Evolutionary conservation across 1,140 invertebrate species (phyloP), one percentile per base, ranked within the genome.

Genomic region (Lepidotrigona ventralis): DNA sequence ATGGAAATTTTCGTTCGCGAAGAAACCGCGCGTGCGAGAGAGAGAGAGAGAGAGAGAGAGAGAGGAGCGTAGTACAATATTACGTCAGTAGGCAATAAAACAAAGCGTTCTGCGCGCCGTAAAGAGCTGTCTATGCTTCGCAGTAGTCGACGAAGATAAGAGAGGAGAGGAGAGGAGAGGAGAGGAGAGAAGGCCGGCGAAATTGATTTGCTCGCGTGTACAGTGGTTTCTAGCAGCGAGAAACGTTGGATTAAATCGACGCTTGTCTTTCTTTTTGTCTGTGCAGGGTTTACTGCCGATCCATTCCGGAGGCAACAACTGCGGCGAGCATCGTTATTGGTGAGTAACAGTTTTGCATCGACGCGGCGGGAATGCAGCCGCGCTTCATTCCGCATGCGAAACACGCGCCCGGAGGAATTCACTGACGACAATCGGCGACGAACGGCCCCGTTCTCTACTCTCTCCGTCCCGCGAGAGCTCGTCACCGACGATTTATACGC

Each of bases 271-370:
- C 83, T 86, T 88, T 78, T 91, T 84, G 83, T 87, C 79, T 90
- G 85, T 79, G 74, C 86, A 90, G 91, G 90, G 75, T 85, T 88
- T 51, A 74, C 70, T 81, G 81, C 71, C 74, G 86, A 84, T 87
- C 86, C 84, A 91, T 86, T 85, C 80, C 83, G 85, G 84, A 89
- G 85, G 85, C 74, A 89, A 86, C 83, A 89, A 86, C 83, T 87
- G 79, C 79, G 81, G 79, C 80, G 75, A 78, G 83, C 90, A 90
- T 85, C 90, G 90, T 91, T 91, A 91, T 89, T 78, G 91, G 91
- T 92, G 84, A 92, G 91, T 91, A 86, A 86, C 72, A 51, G 63
- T 76, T 81, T 78, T 15, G 39, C 53, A 17, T 81, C 73, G 71
- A 58, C 82, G 69, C 69, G 81, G 54, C 74, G 26, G 39, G 82